Percentiles rank a stretch among this genome's conserved stretches.
phyloP scores from a whole-genome alignment of 2,113 vertebrate genomes.

The Hystrix cristata region DNA sequence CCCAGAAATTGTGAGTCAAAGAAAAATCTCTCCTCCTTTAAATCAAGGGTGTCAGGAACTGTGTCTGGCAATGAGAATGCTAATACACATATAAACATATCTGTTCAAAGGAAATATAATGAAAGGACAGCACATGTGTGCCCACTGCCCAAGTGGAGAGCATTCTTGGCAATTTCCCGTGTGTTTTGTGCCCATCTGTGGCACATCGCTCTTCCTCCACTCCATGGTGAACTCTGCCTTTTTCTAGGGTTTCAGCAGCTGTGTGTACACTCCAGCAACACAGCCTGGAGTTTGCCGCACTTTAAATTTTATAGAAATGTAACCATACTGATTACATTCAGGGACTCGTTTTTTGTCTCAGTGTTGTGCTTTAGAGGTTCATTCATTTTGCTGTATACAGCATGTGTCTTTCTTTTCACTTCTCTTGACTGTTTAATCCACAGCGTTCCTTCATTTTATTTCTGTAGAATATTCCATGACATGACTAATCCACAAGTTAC shows the following conservation, averaged over 20 bases:
- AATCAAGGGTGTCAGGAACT: not conserved
- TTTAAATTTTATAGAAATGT: not conserved
- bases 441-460: not conserved
- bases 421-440: not conserved
- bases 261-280: not conserved
- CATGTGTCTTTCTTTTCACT: not conserved
- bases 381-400: not conserved
- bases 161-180: not conserved
- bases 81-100: not conserved
- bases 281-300: not conserved
- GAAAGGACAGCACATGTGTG: not conserved
- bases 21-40: not conserved
- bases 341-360: not conserved
- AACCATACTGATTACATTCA: not conserved
- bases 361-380: not conserved
- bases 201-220: not conserved
- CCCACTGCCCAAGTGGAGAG: not conserved
- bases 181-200: rapidly evolving
- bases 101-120: not conserved
- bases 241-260: not conserved
- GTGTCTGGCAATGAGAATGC: not conserved
- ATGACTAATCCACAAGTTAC: constrained; percentile 46
- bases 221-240: not conserved
- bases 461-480: not conserved
- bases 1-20: not conserved